Percentiles rank a stretch among this genome's conserved stretches.
phyloP scores from a whole-genome alignment of 2,113 vertebrate genomes.

The Gobio gobio region DNA sequence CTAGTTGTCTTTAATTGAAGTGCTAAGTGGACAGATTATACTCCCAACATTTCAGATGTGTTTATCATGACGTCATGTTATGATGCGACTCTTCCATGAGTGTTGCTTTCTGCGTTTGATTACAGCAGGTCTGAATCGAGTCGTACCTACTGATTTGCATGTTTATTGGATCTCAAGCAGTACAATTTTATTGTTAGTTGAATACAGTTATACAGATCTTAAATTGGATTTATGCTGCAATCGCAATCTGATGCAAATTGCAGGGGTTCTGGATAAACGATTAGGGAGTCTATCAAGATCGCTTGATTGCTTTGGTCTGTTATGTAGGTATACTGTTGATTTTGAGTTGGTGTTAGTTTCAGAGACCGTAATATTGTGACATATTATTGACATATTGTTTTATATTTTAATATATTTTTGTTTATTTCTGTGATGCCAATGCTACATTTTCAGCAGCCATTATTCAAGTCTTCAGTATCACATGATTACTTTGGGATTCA shows the following conservation, averaged over 20 bases:
- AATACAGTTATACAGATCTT: conserved; percentile 39
- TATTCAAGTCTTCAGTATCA: background rate
- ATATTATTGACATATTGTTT: background rate
- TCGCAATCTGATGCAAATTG: background rate
- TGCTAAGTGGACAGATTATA: conserved; percentile 29
- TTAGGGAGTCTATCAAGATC: background rate
- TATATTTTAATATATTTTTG: background rate
- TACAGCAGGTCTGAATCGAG: conserved; percentile 6
- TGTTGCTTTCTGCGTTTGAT: conserved; percentile 36
- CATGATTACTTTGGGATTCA: background rate
- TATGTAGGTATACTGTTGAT: background rate
- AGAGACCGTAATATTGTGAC: background rate
- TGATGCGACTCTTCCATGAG: background rate
- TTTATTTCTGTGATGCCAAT: background rate
- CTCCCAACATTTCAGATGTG: conserved; percentile 14
- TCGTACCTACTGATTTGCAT: conserved; percentile 63
- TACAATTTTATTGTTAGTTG: conserved; percentile 65
- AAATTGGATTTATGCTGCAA: background rate
- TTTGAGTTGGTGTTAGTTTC: background rate
- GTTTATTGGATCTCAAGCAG: conserved; percentile 64
- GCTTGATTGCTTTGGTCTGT: background rate
- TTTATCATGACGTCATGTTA: background rate
- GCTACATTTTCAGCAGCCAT: background rate
- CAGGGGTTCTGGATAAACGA: background rate
- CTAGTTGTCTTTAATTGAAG: conserved; percentile 15